These are phyloP conservation scores for Drosophila putrida DNA, from an alignment of 2,888 invertebrate genomes.

Conservation along the genomic window DNA sequence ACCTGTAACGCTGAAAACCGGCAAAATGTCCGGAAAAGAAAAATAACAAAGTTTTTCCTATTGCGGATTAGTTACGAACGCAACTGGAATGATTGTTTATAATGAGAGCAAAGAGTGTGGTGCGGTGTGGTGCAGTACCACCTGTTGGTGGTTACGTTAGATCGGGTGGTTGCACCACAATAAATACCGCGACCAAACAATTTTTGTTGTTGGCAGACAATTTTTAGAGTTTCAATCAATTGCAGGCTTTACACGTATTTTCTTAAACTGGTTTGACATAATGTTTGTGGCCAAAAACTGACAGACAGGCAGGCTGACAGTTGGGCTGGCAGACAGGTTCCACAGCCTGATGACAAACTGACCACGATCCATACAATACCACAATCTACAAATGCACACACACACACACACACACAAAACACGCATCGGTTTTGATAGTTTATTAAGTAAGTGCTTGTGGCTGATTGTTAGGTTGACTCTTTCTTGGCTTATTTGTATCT, in stretches of 20 bases:
- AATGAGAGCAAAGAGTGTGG: slow-evolving; percentile 20
- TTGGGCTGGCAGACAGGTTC: slow-evolving; percentile 45
- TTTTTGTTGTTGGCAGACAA: slow-evolving; percentile 26
- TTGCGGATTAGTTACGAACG: slow-evolving; percentile 39
- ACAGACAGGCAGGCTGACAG: slow-evolving; percentile 23
- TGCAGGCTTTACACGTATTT: slow-evolving; percentile 42
- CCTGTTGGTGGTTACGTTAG: slow-evolving; percentile 43
- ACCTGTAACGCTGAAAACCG: slow-evolving; percentile 5
- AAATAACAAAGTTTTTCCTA: slow-evolving; percentile 30
- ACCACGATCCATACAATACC: slow-evolving; percentile 13
- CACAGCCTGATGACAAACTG: slow-evolving; percentile 35
- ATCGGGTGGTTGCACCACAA: slow-evolving; percentile 61
- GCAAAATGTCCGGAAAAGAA: slow-evolving; percentile 37
- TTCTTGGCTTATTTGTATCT: slow-evolving; percentile 61
- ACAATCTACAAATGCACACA: slow-evolving; percentile 14
- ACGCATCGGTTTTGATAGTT: slow-evolving; percentile 34
- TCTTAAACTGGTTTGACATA: slow-evolving; percentile 74
- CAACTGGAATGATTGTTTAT: slow-evolving; percentile 22
- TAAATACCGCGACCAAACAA: slow-evolving; percentile 54
- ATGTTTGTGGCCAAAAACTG: slow-evolving; percentile 48
- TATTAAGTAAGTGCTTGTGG: slow-evolving; percentile 40
- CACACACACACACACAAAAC: slow-evolving; percentile 32
- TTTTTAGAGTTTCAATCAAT: slow-evolving; percentile 60
- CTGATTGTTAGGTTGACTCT: slow-evolving; percentile 16
- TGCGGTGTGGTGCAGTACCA: background rate